Evolutionary conservation across 35 echinoderm and acorn worm genomes (phyloP).

Genomic region (Ophioderma brevispina): DNA sequence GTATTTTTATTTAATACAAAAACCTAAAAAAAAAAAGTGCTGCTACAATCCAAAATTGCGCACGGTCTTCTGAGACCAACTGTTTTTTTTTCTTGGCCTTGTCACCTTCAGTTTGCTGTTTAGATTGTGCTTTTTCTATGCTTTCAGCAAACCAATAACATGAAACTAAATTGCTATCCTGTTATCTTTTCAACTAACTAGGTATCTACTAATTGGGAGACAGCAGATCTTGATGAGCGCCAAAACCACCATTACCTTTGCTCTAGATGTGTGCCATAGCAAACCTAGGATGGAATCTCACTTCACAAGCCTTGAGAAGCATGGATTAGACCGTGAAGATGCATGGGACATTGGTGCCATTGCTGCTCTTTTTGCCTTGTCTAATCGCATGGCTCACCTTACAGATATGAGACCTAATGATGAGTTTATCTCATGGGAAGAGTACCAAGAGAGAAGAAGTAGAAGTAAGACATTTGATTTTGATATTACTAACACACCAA

Average conservation of each 20-base stretch:
- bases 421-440: slow-evolving; percentile 91
- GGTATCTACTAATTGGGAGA: slow-evolving; percentile 81
- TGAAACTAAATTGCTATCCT: too few relatives aligned
- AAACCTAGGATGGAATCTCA: slow-evolving; percentile 63
- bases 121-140: too few relatives aligned
- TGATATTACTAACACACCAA: too few relatives aligned
- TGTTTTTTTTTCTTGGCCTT: too few relatives aligned
- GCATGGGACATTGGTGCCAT: slow-evolving; percentile 88
- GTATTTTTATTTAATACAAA: too few relatives aligned
- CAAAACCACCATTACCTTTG: slow-evolving; percentile 88
- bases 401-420: slow-evolving; percentile 81
- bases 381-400: slow-evolving; percentile 88
- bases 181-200: too few relatives aligned
- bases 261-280: slow-evolving; percentile 82
- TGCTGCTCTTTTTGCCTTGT: slow-evolving; percentile 86
- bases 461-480: not conserved
- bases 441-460: slow-evolving; percentile 75
- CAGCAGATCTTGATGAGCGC: slow-evolving; percentile 75
- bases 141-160: too few relatives aligned
- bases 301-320: slow-evolving; percentile 68
- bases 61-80: too few relatives aligned
- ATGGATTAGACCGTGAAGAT: slow-evolving; percentile 94
- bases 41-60: too few relatives aligned
- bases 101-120: too few relatives aligned
- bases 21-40: too few relatives aligned